These are phyloP conservation scores for Tragelaphus buxtoni DNA, from an alignment of 2,113 vertebrate species.

Conservation along the genomic window DNA sequence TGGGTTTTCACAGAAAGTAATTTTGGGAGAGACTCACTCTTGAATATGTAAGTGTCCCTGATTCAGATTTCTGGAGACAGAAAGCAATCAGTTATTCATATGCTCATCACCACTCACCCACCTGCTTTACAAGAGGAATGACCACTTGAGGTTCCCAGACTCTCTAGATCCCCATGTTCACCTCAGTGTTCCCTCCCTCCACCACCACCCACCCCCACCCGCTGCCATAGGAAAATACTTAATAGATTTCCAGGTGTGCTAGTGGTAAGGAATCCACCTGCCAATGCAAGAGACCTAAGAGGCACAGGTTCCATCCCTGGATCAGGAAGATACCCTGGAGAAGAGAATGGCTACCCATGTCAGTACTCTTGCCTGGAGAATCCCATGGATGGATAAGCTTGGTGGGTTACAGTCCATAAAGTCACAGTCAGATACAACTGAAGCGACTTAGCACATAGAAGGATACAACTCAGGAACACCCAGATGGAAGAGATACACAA, in stretches of 20 bases:
- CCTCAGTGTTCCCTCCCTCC: accelerated
- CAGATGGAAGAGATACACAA: background rate
- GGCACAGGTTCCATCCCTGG: background rate
- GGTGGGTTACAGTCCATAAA: background rate
- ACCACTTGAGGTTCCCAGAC: background rate
- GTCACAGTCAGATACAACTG: background rate
- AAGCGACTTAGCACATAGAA: background rate
- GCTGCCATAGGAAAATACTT: background rate
- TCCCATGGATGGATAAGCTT: background rate
- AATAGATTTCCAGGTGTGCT: background rate
- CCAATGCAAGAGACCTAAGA: background rate
- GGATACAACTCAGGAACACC: background rate
- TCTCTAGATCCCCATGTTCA: background rate
- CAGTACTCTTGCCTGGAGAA: background rate
- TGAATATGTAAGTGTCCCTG: background rate
- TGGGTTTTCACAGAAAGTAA: conserved; percentile 59
- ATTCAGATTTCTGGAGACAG: background rate
- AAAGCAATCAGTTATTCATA: background rate
- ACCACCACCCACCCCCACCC: accelerated
- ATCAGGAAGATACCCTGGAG: background rate
- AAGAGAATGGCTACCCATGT: background rate
- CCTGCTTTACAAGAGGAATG: background rate
- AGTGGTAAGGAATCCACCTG: background rate
- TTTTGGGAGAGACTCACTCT: conserved; percentile 30
- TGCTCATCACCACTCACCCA: background rate